These are phyloP conservation scores for Xiphorhynchus erythropygius DNA, from an alignment of 2,797 vertebrate species.

Conservation along the genomic window DNA sequence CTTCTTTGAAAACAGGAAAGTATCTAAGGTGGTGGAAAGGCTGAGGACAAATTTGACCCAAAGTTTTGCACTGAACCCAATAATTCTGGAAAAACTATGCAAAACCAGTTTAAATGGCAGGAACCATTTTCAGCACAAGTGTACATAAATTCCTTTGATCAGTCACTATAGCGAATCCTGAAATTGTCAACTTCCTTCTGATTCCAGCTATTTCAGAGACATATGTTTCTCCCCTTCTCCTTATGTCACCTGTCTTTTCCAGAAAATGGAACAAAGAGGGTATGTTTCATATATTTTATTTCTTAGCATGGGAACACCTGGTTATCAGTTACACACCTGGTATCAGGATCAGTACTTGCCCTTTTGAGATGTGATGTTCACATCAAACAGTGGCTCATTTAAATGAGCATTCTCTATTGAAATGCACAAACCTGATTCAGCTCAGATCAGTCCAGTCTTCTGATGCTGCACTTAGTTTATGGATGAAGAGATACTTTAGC, in stretches of 20 bases:
- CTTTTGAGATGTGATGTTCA: neutral
- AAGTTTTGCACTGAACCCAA: neutral
- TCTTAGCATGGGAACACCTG: neutral
- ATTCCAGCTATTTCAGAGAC: neutral
- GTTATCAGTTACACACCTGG: neutral
- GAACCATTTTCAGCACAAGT: neutral
- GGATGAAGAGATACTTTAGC: neutral
- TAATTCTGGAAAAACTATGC: neutral
- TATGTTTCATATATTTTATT: neutral
- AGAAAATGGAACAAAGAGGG: neutral
- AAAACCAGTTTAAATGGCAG: neutral
- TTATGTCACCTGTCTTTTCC: neutral
- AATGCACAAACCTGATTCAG: neutral
- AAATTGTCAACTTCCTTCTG: neutral
- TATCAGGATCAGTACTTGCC: neutral
- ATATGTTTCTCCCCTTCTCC: neutral
- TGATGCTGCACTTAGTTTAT: slow-evolving; percentile 1
- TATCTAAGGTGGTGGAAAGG: neutral
- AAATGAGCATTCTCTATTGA: neutral
- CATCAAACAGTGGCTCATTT: neutral
- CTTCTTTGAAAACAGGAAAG: neutral
- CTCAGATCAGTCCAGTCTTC: neutral
- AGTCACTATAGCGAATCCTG: neutral
- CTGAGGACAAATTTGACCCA: neutral
- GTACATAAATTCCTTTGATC: neutral